These are phyloP conservation scores for Alfaro cultratus DNA, from an alignment of 2,797 vertebrate genomes.

Conservation along the genomic window DNA sequence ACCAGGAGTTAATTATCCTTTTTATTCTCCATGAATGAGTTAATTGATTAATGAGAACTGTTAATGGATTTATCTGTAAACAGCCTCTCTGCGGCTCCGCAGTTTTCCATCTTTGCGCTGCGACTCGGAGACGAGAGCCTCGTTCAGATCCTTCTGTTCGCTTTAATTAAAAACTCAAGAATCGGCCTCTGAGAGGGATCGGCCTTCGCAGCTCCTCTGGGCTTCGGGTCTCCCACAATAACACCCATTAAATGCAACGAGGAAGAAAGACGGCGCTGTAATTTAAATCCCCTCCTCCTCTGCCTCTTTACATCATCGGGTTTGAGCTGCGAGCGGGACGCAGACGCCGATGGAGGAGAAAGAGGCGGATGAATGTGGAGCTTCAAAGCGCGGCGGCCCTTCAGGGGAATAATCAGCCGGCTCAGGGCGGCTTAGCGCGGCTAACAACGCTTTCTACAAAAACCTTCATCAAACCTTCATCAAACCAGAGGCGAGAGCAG, in stretches of 20 bases:
- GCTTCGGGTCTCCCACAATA: conserved; percentile 69
- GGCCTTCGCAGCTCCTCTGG: conserved; percentile 65
- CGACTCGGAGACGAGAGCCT: conserved; percentile 38
- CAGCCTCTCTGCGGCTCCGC: conserved; percentile 54
- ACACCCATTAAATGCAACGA: conserved; percentile 77
- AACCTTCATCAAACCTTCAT: conserved; percentile 39
- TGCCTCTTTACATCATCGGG: conserved; percentile 59
- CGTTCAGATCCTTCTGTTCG: conserved; percentile 51
- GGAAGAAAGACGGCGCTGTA: conserved; percentile 63
- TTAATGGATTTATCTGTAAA: conserved; percentile 70
- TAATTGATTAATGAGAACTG: conserved; percentile 72
- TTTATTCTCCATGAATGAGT: conserved; percentile 68
- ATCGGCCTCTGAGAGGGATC: conserved; percentile 55
- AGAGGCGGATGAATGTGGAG: conserved; percentile 50
- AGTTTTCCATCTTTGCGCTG: conserved; percentile 51
- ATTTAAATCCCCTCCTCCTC: conserved; percentile 75
- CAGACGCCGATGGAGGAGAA: conserved; percentile 36
- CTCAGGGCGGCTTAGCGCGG: conserved; percentile 56
- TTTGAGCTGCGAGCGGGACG: conserved; percentile 45
- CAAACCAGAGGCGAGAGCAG: conserved; percentile 19
- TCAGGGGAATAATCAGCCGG: conserved; percentile 36
- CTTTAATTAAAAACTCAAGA: conserved; percentile 67
- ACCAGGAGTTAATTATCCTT: conserved; percentile 73
- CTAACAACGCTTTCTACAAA: conserved; percentile 23
- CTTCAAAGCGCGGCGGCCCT: conserved; percentile 76